Conservation (phyloP, 2,888 invertebrate species). For the Caenorhabditis afra region DNA sequence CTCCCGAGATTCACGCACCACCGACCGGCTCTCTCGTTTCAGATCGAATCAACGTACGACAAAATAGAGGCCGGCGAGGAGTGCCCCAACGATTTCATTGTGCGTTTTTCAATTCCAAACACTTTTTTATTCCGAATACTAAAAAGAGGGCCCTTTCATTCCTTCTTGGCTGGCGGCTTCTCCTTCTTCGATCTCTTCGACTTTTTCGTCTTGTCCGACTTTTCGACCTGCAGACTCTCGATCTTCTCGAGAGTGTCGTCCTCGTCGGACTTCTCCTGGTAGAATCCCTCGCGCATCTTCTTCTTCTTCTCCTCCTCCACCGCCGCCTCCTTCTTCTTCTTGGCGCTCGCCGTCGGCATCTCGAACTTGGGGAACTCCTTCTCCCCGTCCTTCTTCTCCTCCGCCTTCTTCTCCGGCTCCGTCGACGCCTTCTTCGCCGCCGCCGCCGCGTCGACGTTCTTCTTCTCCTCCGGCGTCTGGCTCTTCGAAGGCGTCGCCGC, state of each 20-base stretch:
- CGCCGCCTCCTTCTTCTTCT: constrained; percentile 46
- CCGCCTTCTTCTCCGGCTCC: background rate
- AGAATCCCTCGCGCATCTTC: constrained; percentile 65
- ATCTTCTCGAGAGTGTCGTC: constrained; percentile 64
- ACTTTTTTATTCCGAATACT: constrained; percentile 5
- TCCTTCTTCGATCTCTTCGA: constrained; percentile 39
- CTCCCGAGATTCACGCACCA: background rate
- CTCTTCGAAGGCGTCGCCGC: background rate
- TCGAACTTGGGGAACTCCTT: constrained; percentile 49
- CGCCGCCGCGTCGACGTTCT: constrained; percentile 22
- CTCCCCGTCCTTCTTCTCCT: constrained; percentile 6
- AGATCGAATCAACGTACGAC: constrained; percentile 78
- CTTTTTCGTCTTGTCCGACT: constrained; percentile 52
- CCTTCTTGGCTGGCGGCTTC: background rate
- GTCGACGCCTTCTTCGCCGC: constrained; percentile 13
- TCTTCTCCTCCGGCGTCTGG: constrained; percentile 5
- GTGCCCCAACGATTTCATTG: constrained; percentile 78
- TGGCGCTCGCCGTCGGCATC: constrained; percentile 58
- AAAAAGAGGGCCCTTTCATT: too few species aligned
- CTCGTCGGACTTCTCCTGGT: constrained; percentile 64
- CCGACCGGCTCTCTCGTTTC: constrained; percentile 22
- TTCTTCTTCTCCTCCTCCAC: constrained; percentile 57
- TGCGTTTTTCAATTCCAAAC: constrained; percentile 51
- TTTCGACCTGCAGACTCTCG: constrained; percentile 55
- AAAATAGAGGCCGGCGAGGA: constrained; percentile 61